Conservation (phyloP, 2,113 vertebrate genomes). For the Atrichornis clamosus region DNA sequence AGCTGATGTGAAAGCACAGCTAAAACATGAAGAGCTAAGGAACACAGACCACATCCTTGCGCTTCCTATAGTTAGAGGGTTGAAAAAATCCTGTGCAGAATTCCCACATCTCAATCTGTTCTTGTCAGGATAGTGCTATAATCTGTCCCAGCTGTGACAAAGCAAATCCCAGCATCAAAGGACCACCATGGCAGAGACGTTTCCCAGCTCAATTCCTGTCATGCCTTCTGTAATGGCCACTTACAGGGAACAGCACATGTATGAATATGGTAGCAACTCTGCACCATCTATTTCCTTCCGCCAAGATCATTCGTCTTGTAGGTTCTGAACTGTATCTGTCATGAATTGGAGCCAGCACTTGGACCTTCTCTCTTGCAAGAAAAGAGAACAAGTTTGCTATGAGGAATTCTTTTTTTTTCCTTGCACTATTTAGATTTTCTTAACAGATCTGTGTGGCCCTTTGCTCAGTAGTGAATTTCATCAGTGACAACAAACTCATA, state of each 20-base stretch:
- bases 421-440: background rate
- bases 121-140: background rate
- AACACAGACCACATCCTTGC: background rate
- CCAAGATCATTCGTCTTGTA: background rate
- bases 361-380: background rate
- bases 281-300: background rate
- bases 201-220: background rate
- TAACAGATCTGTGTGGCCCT: background rate
- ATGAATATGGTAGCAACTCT: background rate
- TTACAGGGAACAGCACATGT: background rate
- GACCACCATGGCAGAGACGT: background rate
- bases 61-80: background rate
- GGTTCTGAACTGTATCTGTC: background rate
- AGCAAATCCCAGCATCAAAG: background rate
- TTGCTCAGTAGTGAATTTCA: background rate
- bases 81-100: background rate
- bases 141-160: rapidly evolving
- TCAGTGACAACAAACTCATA: background rate
- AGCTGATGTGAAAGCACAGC: background rate
- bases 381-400: background rate
- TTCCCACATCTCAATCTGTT: background rate
- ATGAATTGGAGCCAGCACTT: background rate
- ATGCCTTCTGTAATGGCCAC: background rate
- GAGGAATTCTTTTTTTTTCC: background rate
- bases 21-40: background rate